Evolutionary conservation across 2,888 invertebrate species (phyloP).

Genomic region (Magallana nippona): DNA sequence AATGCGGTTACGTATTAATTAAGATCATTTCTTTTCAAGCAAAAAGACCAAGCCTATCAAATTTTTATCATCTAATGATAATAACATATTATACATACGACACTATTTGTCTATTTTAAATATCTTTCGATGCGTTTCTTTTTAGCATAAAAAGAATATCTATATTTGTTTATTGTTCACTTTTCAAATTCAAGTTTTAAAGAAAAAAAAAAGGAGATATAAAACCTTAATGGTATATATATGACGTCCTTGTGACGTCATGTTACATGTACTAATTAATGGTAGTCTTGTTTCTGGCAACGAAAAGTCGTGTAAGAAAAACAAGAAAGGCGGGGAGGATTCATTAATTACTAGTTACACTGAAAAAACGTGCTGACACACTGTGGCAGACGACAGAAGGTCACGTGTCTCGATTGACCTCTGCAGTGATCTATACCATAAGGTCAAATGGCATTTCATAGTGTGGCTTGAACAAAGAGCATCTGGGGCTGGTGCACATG

Average conservation of each 20-base stretch:
- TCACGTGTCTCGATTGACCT: slow-evolving; percentile 8
- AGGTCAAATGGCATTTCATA: slow-evolving; percentile 13
- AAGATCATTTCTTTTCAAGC: not conserved
- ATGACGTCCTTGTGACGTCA: slow-evolving; percentile 17
- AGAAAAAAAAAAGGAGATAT: too few relatives aligned
- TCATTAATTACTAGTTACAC: slow-evolving; percentile 24
- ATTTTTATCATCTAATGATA: not conserved
- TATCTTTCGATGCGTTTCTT: too few relatives aligned
- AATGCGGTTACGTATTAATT: not conserved
- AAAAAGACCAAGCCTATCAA: not conserved
- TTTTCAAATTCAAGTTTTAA: too few relatives aligned
- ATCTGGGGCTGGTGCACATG: not conserved
- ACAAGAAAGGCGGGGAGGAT: slow-evolving; percentile 24
- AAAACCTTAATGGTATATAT: not conserved
- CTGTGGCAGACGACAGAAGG: slow-evolving; percentile 10
- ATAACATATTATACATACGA: too few relatives aligned
- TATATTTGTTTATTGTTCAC: too few relatives aligned
- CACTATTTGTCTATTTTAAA: too few relatives aligned
- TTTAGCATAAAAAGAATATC: too few relatives aligned
- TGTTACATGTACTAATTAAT: slow-evolving; percentile 17
- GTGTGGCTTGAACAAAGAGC: slow-evolving; percentile 2
- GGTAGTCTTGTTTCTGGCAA: slow-evolving; percentile 21
- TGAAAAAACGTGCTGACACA: slow-evolving; percentile 29
- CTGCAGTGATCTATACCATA: slow-evolving; percentile 16
- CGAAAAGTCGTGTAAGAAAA: slow-evolving; percentile 20